Percentiles rank a stretch among this genome's conserved stretches.
phyloP scores from a whole-genome alignment of 2,113 vertebrate genomes.

The Cynoglossus semilaevis region DNA sequence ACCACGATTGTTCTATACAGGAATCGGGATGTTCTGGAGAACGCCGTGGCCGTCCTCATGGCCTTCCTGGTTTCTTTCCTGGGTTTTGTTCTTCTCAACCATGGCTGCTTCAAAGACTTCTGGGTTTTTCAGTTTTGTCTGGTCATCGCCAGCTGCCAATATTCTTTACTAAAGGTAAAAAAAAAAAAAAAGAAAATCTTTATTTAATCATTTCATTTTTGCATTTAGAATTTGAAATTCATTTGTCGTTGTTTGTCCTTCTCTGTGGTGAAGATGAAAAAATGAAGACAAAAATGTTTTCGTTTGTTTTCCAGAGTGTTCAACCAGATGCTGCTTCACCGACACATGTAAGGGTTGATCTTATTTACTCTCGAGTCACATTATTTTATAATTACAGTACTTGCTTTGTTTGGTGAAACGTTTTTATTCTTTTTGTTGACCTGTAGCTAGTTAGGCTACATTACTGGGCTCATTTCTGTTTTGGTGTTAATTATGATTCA shows the following conservation, averaged over 20 bases:
- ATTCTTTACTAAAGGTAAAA: slow-evolving; percentile 95
- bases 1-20: slow-evolving; percentile 43
- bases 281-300: neutral
- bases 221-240: too few species aligned
- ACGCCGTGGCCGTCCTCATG: slow-evolving; percentile 83
- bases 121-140: slow-evolving; percentile 95
- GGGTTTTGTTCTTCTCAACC: slow-evolving; percentile 90
- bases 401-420: too few species aligned
- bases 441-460: too few species aligned
- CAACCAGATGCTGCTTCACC: slow-evolving; percentile 97
- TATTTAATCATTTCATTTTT: too few species aligned
- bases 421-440: too few species aligned
- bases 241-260: neutral
- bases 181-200: slow-evolving; percentile 47
- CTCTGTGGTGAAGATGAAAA: neutral
- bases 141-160: slow-evolving; percentile 96
- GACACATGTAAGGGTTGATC: slow-evolving; percentile 85
- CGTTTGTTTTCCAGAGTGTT: slow-evolving; percentile 83
- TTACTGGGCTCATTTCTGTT: too few species aligned
- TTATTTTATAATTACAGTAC: too few species aligned
- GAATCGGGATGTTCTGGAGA: slow-evolving; percentile 85
- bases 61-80: slow-evolving; percentile 92
- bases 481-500: too few species aligned
- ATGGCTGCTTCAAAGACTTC: slow-evolving; percentile 92
- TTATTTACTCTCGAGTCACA: too few species aligned